Percentiles rank a stretch among this genome's conserved stretches.
Conservation (phyloP, 2,113 vertebrate genomes). For the Anarhynchus alexandrinus region DNA sequence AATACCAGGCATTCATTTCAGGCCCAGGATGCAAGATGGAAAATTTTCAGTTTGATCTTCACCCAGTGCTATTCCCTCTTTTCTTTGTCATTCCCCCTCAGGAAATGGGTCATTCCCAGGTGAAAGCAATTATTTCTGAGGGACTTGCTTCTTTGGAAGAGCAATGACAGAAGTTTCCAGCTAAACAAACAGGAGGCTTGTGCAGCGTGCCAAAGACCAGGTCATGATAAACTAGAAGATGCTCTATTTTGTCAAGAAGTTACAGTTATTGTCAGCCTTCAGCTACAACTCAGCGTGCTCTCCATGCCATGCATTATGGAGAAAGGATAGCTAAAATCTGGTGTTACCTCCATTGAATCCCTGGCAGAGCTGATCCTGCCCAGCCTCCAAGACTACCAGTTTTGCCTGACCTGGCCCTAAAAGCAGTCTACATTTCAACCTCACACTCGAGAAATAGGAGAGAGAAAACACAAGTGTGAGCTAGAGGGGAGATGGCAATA, state of each 20-base stretch:
- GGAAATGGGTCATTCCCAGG: constrained; percentile 13
- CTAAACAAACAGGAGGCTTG: background rate
- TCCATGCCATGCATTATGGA: background rate
- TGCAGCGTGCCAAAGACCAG: background rate
- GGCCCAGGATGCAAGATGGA: background rate
- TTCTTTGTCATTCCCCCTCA: background rate
- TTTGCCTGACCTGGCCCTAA: background rate
- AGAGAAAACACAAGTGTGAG: background rate
- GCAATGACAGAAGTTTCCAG: background rate
- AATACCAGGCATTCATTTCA: background rate
- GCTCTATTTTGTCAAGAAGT: background rate
- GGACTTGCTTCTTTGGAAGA: background rate
- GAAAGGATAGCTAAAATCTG: background rate
- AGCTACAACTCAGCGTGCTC: background rate
- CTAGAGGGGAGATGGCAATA: background rate
- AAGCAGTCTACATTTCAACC: background rate
- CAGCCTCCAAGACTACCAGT: background rate
- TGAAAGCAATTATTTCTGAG: constrained; percentile 17
- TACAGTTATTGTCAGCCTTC: background rate
- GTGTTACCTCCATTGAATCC: background rate
- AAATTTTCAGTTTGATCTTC: background rate
- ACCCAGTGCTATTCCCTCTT: background rate
- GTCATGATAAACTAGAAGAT: background rate
- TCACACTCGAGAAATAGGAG: background rate
- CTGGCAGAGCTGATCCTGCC: background rate